Base-by-base conservation (phyloP, 2,888 invertebrate genomes). In the Stramonita haemastoma region DNA sequence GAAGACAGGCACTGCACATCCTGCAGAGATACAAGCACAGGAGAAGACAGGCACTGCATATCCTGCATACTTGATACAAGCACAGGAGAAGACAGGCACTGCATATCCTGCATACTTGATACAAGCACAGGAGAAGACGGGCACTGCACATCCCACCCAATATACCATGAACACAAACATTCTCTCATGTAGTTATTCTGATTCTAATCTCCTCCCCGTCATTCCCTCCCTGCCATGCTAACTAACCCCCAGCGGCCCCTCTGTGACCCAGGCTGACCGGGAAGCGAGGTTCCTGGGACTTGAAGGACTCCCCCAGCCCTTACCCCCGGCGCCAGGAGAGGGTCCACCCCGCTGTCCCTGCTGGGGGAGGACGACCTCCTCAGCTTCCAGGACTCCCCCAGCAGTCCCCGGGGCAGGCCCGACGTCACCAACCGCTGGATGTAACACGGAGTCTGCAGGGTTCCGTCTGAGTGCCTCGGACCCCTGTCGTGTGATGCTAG, bases 381-480 rank as follows among this genome's bases (percentile, higher is more conserved):
- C 79, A 89, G 60, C 46, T 83, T 87, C 29, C 0, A 17, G 29
- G 81, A 87, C 70, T 26, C 79, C 36, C 57, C 26, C 26, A 26
- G 34, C 19, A 32, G 57, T 46, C 84, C 84, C 57, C 84, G 88
- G 29, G 46, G 77, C 26, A 34, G 86, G 1, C 81, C 81, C n/a
- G 87, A 86, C 70, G 57, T 79, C 32, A 13, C 79, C 66, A 89
- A 86, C 87, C 86, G 81, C n/a, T 89, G 89, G 86, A 46, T 86
- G 86, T 86, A 87, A 34, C 56, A 60, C 60, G n/a, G 77, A 77
- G 29, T 5, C 57, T 57, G 57, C 17, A 8, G 57, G 8, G 57
- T 8, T 13, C 57, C 57, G 15, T 57, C 17, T 57, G 8, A 13
- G 57, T 57, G 8, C 57, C 57, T 13, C 17, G 15, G 8, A 8